Base-by-base conservation (phyloP, 1,140 invertebrate species). In the Copidosoma floridanum region DNA sequence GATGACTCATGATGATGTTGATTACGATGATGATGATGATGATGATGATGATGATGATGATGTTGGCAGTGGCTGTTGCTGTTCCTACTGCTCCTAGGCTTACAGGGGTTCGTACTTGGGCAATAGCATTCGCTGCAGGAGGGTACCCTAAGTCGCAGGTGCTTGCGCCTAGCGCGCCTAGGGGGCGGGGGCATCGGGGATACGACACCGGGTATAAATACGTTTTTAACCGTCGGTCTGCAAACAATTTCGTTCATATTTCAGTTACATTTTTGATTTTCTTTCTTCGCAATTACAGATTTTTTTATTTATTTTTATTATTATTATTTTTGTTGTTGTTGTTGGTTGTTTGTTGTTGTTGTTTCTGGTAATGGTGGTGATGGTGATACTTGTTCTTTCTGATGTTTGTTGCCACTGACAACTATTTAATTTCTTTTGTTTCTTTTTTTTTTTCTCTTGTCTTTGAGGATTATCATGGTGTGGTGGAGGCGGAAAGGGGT, bases 151-250 rank as follows among this genome's bases (percentile, higher is more conserved):
- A n/a, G n/a, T n/a, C 77, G 67, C 76, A 72, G 78, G 77, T 81
- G 79, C 75, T 72, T 80, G 72, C 78, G 76, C 76, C 79, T 81
- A 81, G 69, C 72, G 76, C 78, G 79, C 74, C 77, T 81, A 81
- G 68, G 69, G 76, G 75, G 71, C 70, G 63, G 62, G 71, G 74
- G 72, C 65, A 75, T 72, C 66, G 76, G 77, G 74, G 72, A 79
- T 74, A 76, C 75, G 79, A 78, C 77, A 78, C 76, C 75, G 75
- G 78, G 78, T 78, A 79, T 77, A 72, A 75, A 77, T 72, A 79
- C 75, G 77, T 76, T 81, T 78, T 80, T 80, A 79, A 81, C 74
- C 79, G 77, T 79, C 75, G 77, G 77, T 80, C 78, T 81, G 78
- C 64, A 80, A 81, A 81, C 73, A 81, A 80, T 78, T 77, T 77